Conservation (phyloP, 2,797 vertebrate genomes). For the Acestrorhynchus altus region DNA sequence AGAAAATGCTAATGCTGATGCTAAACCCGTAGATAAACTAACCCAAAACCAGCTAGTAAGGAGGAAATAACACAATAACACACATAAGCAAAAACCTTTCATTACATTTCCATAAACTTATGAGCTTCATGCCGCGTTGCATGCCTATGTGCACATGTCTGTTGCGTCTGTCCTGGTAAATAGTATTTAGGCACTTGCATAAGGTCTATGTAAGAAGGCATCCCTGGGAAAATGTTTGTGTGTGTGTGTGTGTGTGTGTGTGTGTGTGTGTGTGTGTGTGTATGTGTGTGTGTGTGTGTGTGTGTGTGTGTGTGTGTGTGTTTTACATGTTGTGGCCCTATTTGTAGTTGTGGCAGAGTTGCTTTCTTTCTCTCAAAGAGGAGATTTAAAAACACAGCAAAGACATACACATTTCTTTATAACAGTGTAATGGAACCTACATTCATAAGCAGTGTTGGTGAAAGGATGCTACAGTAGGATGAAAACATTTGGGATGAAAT, state of each 20-base stretch:
- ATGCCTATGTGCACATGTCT: neutral
- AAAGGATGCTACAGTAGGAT: too few species aligned
- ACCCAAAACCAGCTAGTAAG: too few species aligned
- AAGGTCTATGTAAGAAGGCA: neutral
- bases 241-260: neutral
- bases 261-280: neutral
- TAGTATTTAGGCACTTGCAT: conserved; percentile 1
- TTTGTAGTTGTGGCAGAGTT: conserved; percentile 3
- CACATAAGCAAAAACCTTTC: too few species aligned
- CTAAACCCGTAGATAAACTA: too few species aligned
- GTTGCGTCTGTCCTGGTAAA: neutral
- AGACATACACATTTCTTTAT: neutral
- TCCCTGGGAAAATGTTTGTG: neutral
- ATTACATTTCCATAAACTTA: too few species aligned
- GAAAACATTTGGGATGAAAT: too few species aligned
- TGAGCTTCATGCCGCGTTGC: neutral
- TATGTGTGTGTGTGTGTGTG: neutral
- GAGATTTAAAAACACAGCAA: conserved; percentile 8
- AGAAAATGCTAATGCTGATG: neutral
- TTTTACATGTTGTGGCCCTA: neutral
- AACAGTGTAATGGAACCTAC: too few species aligned
- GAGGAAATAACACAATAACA: too few species aligned
- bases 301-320: neutral
- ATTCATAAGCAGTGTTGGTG: neutral
- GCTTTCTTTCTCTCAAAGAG: neutral